A percentile compares a stretch with the other conserved stretches of the same genome.
These are phyloP conservation scores for Tetramorium alpestre DNA, from an alignment of 1,140 invertebrate genomes.

Conservation along the genomic window DNA sequence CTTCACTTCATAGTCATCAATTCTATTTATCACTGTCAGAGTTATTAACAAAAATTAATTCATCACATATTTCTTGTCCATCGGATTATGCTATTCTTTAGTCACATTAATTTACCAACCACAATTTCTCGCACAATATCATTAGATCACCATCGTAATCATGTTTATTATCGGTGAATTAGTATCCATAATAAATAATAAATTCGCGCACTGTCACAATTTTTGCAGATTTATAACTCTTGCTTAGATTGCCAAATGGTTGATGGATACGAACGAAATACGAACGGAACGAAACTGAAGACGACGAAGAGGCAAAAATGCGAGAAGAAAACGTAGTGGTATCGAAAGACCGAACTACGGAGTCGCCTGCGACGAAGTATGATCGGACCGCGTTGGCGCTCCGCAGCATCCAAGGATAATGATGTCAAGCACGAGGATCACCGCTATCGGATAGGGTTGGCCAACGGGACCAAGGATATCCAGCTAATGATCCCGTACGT, in stretches of 20 bases:
- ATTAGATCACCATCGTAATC: background rate
- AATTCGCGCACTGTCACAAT: constrained; percentile 36
- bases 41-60: background rate
- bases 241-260: too few relatives aligned
- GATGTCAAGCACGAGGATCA: constrained; percentile 78
- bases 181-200: background rate
- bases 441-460: constrained; percentile 76
- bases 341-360: constrained; percentile 48
- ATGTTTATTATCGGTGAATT: background rate
- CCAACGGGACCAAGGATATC: constrained; percentile 79
- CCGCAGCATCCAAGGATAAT: constrained; percentile 76
- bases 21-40: background rate
- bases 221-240: constrained; percentile 8
- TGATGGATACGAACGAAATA: background rate
- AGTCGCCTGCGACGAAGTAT: constrained; percentile 48
- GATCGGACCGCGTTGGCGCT: constrained; percentile 69
- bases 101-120: background rate
- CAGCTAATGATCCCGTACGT: constrained; percentile 83
- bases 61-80: background rate
- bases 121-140: background rate
- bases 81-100: background rate
- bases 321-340: constrained; percentile 31
- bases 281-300: background rate
- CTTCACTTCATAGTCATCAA: constrained; percentile 9
- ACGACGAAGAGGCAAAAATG: background rate